Base-by-base conservation (phyloP, 2,888 invertebrate genomes). In the Epirrhoe tristata region DNA sequence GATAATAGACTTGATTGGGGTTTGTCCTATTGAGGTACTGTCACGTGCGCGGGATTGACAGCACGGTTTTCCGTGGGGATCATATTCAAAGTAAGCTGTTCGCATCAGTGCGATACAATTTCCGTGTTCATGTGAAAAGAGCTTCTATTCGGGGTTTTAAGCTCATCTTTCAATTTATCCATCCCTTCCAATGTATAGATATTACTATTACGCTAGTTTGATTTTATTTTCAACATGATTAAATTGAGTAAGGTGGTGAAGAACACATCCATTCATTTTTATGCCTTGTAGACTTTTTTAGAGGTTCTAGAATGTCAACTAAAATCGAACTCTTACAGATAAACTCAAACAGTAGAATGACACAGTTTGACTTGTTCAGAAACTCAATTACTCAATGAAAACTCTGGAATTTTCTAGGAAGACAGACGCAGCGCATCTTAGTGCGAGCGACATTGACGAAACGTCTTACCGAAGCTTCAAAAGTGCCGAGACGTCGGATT, bases 401-500 rank as follows among this genome's bases (percentile, higher is more conserved):
- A 52, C 12, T 43, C 36, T 50, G 50, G 39, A 54, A 50, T n/a
- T 57, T 53, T 14, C 17, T 5, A 63, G 58, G 16, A 32, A 63
- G 24, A 59, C 58, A 64, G 73, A 76, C 63, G 69, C 64, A 66
- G 64, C 48, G 57, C 66, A 53, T 63, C 61, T 62, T 60, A 74
- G 69, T 43, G 56, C 70, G 59, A 73, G 71, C 77, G 75, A 77
- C 76, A 78, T 79, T 84, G 83, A 83, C 78, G 77, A 81, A 82
- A 81, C 74, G 63, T 57, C 63, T 63, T 76, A 78, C 75, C 75
- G 71, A 61, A 74, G 76, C 76, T 76, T 80, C 84, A 83, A 83
- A 75, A 75, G 79, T 88, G 90, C 79, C 91, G 89, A 91, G 89
- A 88, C 85, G 87, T 81, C 82, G 86, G 86, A 86, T 87, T 85